Percentiles rank a stretch among this genome's conserved stretches.
phyloP scores from a whole-genome alignment of 1,140 invertebrate genomes.

The Danaus plexippus region DNA sequence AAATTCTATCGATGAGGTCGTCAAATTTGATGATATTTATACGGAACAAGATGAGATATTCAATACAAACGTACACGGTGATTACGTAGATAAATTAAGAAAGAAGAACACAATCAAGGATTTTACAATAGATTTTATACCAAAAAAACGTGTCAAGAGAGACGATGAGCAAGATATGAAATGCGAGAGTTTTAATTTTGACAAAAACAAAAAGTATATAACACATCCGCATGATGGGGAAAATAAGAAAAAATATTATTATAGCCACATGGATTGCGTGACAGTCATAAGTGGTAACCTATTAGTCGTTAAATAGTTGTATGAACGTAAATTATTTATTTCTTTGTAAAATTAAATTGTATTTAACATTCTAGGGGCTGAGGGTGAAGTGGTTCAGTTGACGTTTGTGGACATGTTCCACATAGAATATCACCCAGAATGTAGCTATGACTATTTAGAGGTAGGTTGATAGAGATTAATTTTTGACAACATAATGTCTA shows the following conservation, averaged over 20 bases:
- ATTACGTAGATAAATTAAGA: conserved; percentile 24
- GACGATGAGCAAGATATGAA: conserved; percentile 30
- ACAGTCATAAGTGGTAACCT: conserved; percentile 45
- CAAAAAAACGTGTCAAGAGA: conserved; percentile 34
- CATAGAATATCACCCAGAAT: conserved; percentile 54
- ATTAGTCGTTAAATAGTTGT: too few relatives aligned
- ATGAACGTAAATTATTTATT: conserved; percentile 7
- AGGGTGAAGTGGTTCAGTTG: conserved; percentile 41
- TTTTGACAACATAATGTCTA: not conserved
- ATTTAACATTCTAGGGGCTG: conserved; percentile 27
- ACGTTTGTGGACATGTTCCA: conserved; percentile 59
- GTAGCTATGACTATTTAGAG: conserved; percentile 56
- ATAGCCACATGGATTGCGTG: conserved; percentile 42
- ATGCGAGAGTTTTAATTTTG: conserved; percentile 38
- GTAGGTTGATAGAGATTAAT: conserved; percentile 29
- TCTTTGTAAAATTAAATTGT: not conserved
- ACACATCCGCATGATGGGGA: conserved; percentile 40
- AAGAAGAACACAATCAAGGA: conserved; percentile 15
- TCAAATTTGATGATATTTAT: conserved; percentile 34
- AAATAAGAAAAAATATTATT: conserved; percentile 38
- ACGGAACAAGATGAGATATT: conserved; percentile 29
- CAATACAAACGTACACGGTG: conserved; percentile 35
- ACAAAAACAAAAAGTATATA: conserved; percentile 34
- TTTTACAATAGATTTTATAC: conserved; percentile 21
- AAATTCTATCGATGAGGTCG: conserved; percentile 11